Evolutionary conservation across 2,888 invertebrate genomes (phyloP), one percentile per base, ranked within the genome.

Genomic region (Laothoe populi): DNA sequence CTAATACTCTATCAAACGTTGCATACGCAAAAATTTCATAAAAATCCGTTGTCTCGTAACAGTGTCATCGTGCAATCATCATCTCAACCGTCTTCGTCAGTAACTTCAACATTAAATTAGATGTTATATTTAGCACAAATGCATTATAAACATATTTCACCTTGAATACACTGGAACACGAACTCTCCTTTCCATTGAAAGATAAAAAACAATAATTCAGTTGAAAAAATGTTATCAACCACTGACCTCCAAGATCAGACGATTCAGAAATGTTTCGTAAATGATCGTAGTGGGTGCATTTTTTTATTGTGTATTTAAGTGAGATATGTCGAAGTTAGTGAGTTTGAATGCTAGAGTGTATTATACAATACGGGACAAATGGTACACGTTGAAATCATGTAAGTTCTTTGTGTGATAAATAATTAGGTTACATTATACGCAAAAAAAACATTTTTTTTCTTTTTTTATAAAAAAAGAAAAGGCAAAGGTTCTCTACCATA

Each of bases 351-450:
- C 84, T 23, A 80, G 68, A 72, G 70, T 87, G 63, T 79, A 76
- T 62, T 79, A 84, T 63, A 67, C 73, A 1, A 64, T 89, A 2
- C 82, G 81, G 65, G 80, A 86, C 67, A 81, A 85, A 63, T 92
- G 90, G 90, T 86, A 83, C 61, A 81, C 64, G 60, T 70, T 92
- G 38, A 90, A 89, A 70, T 83, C 85, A 78, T 92, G 92, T 92
- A 66, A 91, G 92, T 90, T 61, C 38, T 31, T 42, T 16, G 21
- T 58, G 44, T 45, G 16, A 19, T 19, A 26, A 31, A 31, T 31
- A 13, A 53, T 26, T 26, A 44, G 46, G 21, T 21, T 46, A 21
- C 4, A 2, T 23, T 4, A 8, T 19, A 19, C 4, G 19, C 19
- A 21, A 3, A 11, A 11, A 2, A 8, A 11, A n/a, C n/a, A n/a